Conservation (phyloP, 2,797 vertebrate species). For the Peromyscus eremicus region DNA sequence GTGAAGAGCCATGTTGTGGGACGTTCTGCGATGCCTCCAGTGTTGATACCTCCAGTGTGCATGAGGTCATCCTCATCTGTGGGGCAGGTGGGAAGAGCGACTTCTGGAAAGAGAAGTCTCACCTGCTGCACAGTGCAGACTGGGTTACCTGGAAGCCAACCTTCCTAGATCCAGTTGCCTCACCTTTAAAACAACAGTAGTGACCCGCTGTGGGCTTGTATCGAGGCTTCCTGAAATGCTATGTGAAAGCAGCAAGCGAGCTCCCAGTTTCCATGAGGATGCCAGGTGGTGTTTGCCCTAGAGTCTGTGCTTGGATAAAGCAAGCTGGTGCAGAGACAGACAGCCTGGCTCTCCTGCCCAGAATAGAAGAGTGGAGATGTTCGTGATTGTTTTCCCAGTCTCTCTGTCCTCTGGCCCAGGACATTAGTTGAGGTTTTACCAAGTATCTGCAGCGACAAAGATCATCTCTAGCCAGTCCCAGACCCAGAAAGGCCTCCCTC, state of each 20-base stretch:
- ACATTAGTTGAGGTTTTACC: not conserved
- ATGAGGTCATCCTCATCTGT: not conserved
- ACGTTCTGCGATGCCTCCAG: not conserved
- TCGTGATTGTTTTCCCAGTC: not conserved
- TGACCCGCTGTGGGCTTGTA: not conserved
- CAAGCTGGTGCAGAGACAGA: not conserved
- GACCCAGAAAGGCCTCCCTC: not conserved
- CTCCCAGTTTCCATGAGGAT: not conserved
- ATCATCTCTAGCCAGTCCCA: not conserved
- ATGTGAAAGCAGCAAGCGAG: not conserved
- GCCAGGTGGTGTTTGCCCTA: constrained; percentile 48
- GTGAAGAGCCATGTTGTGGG: not conserved
- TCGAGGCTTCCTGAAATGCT: not conserved
- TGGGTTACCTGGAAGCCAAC: not conserved
- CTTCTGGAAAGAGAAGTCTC: not conserved
- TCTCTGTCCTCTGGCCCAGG: not conserved
- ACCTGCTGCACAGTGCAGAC: not conserved
- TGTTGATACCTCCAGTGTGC: not conserved
- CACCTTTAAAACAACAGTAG: not conserved
- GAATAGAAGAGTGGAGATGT: not conserved
- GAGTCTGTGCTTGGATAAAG: constrained; percentile 52
- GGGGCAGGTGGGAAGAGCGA: not conserved
- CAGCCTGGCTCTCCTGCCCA: not conserved
- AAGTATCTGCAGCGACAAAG: not conserved
- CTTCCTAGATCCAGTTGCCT: constrained; percentile 8